These are phyloP conservation scores for Myotis planiceps DNA, from an alignment of 2,797 vertebrate species.

Conservation along the genomic window DNA sequence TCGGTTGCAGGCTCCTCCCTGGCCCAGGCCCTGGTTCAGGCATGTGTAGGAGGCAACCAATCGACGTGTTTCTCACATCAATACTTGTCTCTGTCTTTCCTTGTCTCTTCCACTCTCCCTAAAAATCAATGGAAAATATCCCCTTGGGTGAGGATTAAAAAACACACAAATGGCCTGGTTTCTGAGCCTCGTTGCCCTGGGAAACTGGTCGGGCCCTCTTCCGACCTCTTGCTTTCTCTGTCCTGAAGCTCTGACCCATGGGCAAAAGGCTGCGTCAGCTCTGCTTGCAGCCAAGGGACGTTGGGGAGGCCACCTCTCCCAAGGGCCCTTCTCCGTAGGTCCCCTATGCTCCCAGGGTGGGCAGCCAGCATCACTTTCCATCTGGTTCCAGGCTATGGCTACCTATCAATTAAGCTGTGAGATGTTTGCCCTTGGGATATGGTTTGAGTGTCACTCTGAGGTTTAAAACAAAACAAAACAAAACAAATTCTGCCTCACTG, in stretches of 20 bases:
- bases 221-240: neutral
- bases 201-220: neutral
- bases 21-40: no score
- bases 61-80: no score
- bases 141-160: no score
- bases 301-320: neutral
- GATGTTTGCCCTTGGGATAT: constrained; percentile 41
- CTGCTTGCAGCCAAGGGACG: neutral
- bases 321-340: neutral
- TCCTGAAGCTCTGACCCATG: neutral
- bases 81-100: no score
- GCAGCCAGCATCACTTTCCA: neutral
- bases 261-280: neutral
- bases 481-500: constrained; percentile 26
- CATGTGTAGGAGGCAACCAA: no score
- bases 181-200: accelerated
- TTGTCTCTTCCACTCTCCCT: no score
- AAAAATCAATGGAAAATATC: no score
- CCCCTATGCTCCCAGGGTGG: neutral
- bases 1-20: no score
- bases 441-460: constrained; percentile 27
- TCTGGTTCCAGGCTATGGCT: neutral
- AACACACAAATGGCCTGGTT: no score
- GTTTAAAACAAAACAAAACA: constrained; percentile 61
- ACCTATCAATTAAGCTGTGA: constrained; percentile 37